These are phyloP conservation scores for Paguma larvata DNA, from an alignment of 2,797 vertebrate species.

Conservation along the genomic window DNA sequence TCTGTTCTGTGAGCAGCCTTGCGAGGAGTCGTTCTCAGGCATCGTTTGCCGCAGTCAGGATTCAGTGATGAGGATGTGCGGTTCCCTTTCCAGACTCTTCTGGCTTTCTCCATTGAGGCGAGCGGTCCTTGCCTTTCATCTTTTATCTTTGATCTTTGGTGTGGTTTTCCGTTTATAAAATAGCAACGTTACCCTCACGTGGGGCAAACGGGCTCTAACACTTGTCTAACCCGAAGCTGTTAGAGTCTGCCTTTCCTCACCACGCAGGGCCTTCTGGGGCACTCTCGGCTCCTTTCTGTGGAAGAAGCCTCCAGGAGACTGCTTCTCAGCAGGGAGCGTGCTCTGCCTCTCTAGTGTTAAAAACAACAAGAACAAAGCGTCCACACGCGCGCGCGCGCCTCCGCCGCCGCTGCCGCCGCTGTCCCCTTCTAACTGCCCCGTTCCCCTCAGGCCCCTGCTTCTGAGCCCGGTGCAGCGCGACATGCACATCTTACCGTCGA, in stretches of 20 bases:
- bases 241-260: neutral
- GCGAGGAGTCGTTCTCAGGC: neutral
- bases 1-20: neutral
- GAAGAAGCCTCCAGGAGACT: neutral
- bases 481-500: neutral
- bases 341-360: neutral
- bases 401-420: accelerated
- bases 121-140: neutral
- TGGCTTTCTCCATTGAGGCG: neutral
- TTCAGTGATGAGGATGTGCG: neutral
- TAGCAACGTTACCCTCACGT: neutral
- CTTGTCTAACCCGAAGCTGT: neutral
- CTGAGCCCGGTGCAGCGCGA: neutral
- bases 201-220: neutral
- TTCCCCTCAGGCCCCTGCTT: neutral
- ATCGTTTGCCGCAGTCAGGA: neutral
- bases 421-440: neutral
- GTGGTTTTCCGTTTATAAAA: conserved; percentile 43
- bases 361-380: neutral
- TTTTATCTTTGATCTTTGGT: neutral
- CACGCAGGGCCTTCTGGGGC: neutral
- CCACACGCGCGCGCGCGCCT: neutral
- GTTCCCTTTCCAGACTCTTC: neutral
- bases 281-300: neutral
- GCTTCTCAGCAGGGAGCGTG: neutral